A percentile compares a stretch with the other conserved stretches of the same genome.
phyloP scores from a whole-genome alignment of 2,888 invertebrate species.

The Campoletis raptor region DNA sequence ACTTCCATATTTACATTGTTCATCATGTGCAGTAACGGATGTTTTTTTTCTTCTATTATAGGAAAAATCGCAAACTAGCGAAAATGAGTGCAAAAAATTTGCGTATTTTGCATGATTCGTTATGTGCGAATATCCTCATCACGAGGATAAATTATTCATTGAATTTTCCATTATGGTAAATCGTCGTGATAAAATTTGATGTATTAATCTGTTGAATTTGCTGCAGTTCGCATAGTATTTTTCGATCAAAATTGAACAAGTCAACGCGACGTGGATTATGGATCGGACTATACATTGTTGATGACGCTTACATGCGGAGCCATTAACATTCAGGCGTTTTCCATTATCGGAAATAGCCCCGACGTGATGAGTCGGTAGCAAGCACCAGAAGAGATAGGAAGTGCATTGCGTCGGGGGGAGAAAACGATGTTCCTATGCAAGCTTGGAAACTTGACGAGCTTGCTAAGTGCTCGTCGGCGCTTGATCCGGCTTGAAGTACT shows the following conservation, averaged over 20 bases:
- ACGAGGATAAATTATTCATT: background rate
- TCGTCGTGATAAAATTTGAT: slow-evolving; percentile 9
- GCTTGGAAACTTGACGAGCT: slow-evolving; percentile 65
- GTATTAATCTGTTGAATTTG: slow-evolving; percentile 3
- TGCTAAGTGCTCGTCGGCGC: slow-evolving; percentile 61
- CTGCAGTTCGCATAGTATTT: background rate
- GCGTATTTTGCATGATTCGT: background rate
- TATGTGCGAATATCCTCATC: background rate
- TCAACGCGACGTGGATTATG: slow-evolving; percentile 39
- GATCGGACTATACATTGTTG: slow-evolving; percentile 51
- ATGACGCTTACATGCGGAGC: slow-evolving; percentile 27
- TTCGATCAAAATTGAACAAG: slow-evolving; percentile 31
- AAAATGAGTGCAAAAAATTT: background rate
- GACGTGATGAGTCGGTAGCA: slow-evolving; percentile 50
- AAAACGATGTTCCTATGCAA: slow-evolving; percentile 46
- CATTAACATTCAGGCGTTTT: slow-evolving; percentile 62
- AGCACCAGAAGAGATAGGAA: slow-evolving; percentile 42
- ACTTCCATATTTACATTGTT: no score
- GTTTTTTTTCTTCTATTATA: background rate
- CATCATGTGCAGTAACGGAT: no score
- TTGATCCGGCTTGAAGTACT: slow-evolving; percentile 62
- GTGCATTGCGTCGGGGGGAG: slow-evolving; percentile 1
- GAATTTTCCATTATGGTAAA: background rate
- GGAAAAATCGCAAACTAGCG: background rate
- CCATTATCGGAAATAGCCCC: slow-evolving; percentile 61